These are phyloP conservation scores for Apocrypta bakeri DNA, from an alignment of 1,140 invertebrate genomes.

Conservation along the genomic window DNA sequence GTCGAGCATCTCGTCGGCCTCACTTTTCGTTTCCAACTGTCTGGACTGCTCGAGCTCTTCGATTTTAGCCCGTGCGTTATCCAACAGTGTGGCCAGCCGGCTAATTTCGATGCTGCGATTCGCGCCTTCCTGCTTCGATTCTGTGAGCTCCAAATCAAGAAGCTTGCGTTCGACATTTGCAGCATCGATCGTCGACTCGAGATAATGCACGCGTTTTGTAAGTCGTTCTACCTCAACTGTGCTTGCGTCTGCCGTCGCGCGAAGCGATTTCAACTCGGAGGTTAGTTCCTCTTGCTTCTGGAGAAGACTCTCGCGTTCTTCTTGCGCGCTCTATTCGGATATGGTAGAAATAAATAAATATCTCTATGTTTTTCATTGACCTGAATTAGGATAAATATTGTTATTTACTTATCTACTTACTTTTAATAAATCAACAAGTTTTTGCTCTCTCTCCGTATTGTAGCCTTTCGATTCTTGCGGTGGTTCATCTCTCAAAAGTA, in stretches of 20 bases:
- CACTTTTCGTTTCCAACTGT: slow-evolving; percentile 68
- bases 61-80: slow-evolving; percentile 85
- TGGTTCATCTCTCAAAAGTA: slow-evolving; percentile 80
- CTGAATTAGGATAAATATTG: neutral
- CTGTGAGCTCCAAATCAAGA: slow-evolving; percentile 81
- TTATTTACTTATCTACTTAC: too few relatives aligned
- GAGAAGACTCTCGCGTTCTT: slow-evolving; percentile 83
- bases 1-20: slow-evolving; percentile 82
- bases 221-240: slow-evolving; percentile 79
- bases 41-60: slow-evolving; percentile 68
- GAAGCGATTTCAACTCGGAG: slow-evolving; percentile 77
- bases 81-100: slow-evolving; percentile 83
- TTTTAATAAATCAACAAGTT: slow-evolving; percentile 90
- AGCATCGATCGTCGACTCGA: slow-evolving; percentile 83
- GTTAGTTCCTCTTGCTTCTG: slow-evolving; percentile 88
- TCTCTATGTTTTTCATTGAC: neutral
- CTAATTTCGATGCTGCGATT: slow-evolving; percentile 83
- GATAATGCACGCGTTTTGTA: slow-evolving; percentile 79
- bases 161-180: slow-evolving; percentile 82
- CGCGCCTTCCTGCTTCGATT: slow-evolving; percentile 78
- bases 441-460: slow-evolving; percentile 85
- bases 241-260: slow-evolving; percentile 73
- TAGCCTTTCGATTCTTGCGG: slow-evolving; percentile 75
- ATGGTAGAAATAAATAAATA: slow-evolving; percentile 10
- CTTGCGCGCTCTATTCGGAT: slow-evolving; percentile 81